Evolutionary conservation across 2,113 vertebrate genomes (phyloP), one percentile per base, ranked within the genome.

Genomic region (Halichoerus grypus): DNA sequence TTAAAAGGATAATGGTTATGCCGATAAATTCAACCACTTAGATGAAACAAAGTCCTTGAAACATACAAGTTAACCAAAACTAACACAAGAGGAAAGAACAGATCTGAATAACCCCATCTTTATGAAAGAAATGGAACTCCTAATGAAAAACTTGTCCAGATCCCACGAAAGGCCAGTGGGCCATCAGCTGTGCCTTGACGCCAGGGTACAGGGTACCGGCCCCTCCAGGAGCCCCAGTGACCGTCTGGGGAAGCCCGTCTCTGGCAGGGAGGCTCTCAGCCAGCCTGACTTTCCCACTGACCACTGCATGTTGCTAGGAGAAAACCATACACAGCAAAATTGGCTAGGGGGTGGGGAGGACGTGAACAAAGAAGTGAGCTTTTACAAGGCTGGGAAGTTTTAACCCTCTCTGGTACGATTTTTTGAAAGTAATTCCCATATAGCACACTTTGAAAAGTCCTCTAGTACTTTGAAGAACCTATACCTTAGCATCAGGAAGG

Each of bases 251-350:
- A 22, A 51, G 77, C 46, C 49, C 4, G 7, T 39, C 76, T 59
- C 76, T 72, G 72, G 51, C 0, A 10, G 19, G 12, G 22, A 91
- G 88, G 31, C 49, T 96, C 39, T 95, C 82, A 7, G 80, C 65
- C 96, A 91, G 74, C 49, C 28, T 1, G 0, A 39, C 92, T 71
- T 84, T 96, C 81, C 86, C 55, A 33, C 28, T 26, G 39, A 69
- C 59, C 57, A 65, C 89, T 88, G 53, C 18, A 31, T 21, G 67
- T 14, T 94, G 96, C 93, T 46, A 96, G 84, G 86, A 94, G 95
- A 79, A 97, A 93, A 91, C 3, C 0, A 0, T 2, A n/a, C 39
- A 19, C 1, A 28, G 74, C 1, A 28, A 63, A 22, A 26, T 18
- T 42, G 86, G 53, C 77, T 88, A 63, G 46, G 39, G 19, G 46